phyloP scores from a whole-genome alignment of 2,113 vertebrate species.

The Perognathus longimembris region DNA sequence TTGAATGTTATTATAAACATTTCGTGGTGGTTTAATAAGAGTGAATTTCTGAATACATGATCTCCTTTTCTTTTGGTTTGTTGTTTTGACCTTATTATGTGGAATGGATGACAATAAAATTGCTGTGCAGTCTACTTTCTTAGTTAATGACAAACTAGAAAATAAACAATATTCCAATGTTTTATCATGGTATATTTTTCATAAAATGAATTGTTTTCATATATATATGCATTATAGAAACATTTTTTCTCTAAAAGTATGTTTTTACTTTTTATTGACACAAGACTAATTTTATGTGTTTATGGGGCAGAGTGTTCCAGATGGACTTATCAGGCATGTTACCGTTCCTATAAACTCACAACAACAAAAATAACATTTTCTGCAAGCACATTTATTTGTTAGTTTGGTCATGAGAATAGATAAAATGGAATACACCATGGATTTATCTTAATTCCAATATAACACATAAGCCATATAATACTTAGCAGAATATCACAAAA shows the following conservation, averaged over 20 bases:
- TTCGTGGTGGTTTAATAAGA: slow-evolving; percentile 24
- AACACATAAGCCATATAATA: neutral
- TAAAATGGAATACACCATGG: neutral
- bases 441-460: slow-evolving; percentile 6
- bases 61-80: slow-evolving; percentile 15
- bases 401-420: neutral
- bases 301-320: too few species aligned
- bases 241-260: neutral
- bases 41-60: neutral
- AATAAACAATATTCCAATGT: slow-evolving; percentile 14
- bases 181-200: slow-evolving; percentile 19
- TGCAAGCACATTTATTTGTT: neutral
- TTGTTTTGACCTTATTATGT: neutral
- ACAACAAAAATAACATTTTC: neutral
- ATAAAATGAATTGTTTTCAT: slow-evolving; percentile 26
- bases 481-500: slow-evolving; percentile 10
- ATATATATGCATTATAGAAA: neutral
- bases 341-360: too few species aligned
- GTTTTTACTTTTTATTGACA: too few species aligned
- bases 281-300: too few species aligned
- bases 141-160: slow-evolving; percentile 8
- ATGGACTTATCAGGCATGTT: too few species aligned
- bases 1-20: slow-evolving; percentile 24
- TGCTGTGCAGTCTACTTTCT: neutral
- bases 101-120: slow-evolving; percentile 13